Evolutionary conservation across 2,888 invertebrate species (phyloP).

Genomic region (Pycnomerus fuliginosus): DNA sequence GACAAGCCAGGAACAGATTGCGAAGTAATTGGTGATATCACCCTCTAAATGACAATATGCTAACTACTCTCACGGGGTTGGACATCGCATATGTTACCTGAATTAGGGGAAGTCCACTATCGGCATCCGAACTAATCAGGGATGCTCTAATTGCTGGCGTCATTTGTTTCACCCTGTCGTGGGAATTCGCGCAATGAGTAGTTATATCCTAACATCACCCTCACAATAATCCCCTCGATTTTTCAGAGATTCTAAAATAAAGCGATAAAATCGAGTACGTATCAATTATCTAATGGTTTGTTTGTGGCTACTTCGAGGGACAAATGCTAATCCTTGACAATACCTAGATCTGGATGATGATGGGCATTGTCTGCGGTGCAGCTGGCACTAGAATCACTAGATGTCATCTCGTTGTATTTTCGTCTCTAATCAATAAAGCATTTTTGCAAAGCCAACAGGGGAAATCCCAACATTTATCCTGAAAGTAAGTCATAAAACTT

Average conservation of each 20-base stretch:
- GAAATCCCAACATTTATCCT: no score
- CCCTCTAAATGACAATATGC: background rate
- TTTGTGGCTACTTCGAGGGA: conserved; percentile 31
- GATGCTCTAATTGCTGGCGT: conserved; percentile 13
- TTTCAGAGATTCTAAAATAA: background rate
- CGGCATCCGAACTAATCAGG: conserved; percentile 19
- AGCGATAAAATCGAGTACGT: conserved; percentile 32
- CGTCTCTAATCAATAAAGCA: no score
- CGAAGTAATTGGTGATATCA: background rate
- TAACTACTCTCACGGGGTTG: conserved; percentile 20
- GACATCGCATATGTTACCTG: conserved; percentile 20
- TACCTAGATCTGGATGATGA: no score
- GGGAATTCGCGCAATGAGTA: conserved; percentile 13
- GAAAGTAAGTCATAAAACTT: no score
- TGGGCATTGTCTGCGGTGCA: conserved; percentile 37
- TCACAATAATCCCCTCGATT: background rate
- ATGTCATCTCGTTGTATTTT: no score
- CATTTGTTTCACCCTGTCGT: conserved; percentile 21
- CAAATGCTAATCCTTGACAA: no score
- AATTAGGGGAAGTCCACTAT: background rate
- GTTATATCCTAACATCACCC: background rate
- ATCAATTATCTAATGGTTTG: conserved; percentile 40
- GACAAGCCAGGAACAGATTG: background rate
- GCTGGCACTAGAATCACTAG: conserved; percentile 36
- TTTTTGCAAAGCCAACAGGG: no score